These are phyloP conservation scores for Coendou prehensilis DNA, from an alignment of 2,797 vertebrate genomes.

Conservation along the genomic window DNA sequence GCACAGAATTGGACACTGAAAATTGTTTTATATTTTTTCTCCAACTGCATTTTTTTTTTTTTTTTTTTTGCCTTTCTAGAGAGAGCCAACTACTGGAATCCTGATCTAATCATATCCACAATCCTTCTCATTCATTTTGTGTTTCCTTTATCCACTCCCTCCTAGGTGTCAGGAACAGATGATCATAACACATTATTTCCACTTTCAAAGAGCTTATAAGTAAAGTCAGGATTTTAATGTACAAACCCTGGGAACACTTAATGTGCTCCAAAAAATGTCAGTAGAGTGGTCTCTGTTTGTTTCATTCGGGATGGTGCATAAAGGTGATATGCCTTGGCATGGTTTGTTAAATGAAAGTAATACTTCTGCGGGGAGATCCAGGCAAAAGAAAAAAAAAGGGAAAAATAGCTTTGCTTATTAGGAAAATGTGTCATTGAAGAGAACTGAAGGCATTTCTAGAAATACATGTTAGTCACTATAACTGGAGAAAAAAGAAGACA, in stretches of 20 bases:
- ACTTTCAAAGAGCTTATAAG: not conserved
- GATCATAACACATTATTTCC: not conserved
- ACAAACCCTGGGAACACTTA: not conserved
- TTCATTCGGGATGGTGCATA: not conserved
- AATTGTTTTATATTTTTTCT: not conserved
- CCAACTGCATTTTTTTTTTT: not conserved
- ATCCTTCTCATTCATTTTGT: not conserved
- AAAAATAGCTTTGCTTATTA: not conserved
- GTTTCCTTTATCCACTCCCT: not conserved
- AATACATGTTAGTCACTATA: not conserved
- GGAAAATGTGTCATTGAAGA: not conserved
- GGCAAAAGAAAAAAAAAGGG: not conserved
- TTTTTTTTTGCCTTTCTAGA: not conserved
- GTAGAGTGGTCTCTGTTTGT: not conserved
- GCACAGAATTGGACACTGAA: not conserved
- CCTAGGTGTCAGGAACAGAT: not conserved
- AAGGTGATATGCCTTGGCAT: not conserved
- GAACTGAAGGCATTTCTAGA: not conserved
- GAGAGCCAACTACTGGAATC: not conserved
- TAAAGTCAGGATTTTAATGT: not conserved
- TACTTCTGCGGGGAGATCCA: not conserved
- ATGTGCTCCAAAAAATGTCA: not conserved
- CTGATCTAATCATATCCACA: not conserved
- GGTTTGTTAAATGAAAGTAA: not conserved
- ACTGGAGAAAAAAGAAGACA: not conserved